Evolutionary conservation across 2,113 vertebrate species (phyloP).

Genomic region (Narcine bancroftii): DNA sequence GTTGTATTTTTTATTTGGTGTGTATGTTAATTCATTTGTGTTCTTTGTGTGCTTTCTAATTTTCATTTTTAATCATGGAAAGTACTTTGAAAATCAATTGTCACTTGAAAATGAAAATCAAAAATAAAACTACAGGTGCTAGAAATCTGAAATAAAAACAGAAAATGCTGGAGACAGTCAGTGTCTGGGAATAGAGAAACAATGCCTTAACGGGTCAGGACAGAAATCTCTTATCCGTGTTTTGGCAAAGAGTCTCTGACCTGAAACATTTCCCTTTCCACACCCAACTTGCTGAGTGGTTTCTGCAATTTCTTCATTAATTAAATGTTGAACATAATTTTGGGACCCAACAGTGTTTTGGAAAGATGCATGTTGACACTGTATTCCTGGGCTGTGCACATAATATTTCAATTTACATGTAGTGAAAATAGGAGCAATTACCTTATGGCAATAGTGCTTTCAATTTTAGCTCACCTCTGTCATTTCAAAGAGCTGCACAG

Average conservation of each 20-base stretch:
- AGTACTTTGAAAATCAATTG: neutral
- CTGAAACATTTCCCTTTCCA: too few species aligned
- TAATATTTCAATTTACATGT: neutral
- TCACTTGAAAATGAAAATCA: too few species aligned
- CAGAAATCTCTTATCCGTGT: too few species aligned
- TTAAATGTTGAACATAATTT: neutral
- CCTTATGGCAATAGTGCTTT: neutral
- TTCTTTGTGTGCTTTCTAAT: neutral
- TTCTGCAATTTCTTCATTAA: neutral
- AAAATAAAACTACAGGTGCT: too few species aligned
- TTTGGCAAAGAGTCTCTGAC: too few species aligned
- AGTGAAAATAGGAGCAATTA: neutral
- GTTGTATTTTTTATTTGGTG: neutral
- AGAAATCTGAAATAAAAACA: too few species aligned
- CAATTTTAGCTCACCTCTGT: neutral
- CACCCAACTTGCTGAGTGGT: too few species aligned
- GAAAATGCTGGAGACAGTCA: too few species aligned
- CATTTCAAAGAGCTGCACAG: neutral
- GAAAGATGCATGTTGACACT: neutral
- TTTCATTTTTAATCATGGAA: neutral
- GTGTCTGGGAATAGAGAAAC: too few species aligned
- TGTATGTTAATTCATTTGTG: neutral
- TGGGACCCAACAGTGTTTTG: neutral
- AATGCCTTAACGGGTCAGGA: too few species aligned
- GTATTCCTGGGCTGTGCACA: neutral